phyloP scores from a whole-genome alignment of 2,797 vertebrate genomes.

The Sebastes cheni region DNA sequence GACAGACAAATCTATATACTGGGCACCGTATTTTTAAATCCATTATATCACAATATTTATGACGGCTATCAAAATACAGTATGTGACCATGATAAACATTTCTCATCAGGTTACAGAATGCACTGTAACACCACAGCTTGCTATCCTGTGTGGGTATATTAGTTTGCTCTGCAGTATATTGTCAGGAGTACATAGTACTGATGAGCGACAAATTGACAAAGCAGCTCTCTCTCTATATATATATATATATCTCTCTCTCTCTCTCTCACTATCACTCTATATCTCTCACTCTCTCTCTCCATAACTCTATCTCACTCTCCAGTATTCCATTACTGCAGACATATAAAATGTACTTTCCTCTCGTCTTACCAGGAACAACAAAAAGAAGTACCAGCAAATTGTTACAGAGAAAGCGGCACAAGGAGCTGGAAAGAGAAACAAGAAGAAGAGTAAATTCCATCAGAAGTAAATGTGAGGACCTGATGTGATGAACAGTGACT shows the following conservation, averaged over 20 bases:
- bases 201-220: no score
- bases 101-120: not conserved
- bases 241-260: no score
- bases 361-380: slow-evolving; percentile 87
- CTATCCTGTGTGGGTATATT: not conserved
- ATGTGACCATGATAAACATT: not conserved
- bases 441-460: slow-evolving; percentile 88
- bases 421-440: slow-evolving; percentile 88
- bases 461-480: slow-evolving; percentile 73
- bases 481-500: not conserved
- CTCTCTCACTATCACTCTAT: no score
- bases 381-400: slow-evolving; percentile 92
- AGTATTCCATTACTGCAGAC: not conserved
- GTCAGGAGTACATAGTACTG: not conserved
- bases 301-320: no score
- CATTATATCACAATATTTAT: not conserved
- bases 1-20: not conserved
- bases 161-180: not conserved
- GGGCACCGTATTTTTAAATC: not conserved
- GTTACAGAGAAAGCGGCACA: slow-evolving; percentile 89
- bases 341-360: not conserved
- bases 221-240: no score
- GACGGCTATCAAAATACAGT: not conserved
- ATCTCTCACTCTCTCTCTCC: no score
- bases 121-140: not conserved